Percentiles rank a stretch among this genome's conserved stretches.
Conservation (phyloP, 2,113 vertebrate genomes). For the Melanotaenia duboulayi region DNA sequence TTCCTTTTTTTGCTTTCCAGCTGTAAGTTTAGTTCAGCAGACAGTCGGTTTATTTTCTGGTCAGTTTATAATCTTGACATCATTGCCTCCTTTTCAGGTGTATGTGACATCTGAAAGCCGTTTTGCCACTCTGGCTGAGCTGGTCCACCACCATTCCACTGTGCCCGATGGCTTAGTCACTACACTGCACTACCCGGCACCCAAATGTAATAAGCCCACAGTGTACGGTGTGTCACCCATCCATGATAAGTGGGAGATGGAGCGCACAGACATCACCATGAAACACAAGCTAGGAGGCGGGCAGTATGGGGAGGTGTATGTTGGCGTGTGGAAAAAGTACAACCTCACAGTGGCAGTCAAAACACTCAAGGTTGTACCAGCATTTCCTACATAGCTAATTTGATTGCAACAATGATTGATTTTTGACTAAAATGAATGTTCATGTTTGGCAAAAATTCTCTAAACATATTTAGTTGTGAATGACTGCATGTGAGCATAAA, state of each 20-base stretch:
- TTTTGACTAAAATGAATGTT: neutral
- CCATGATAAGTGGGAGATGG: conserved; percentile 99
- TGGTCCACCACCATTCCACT: conserved; percentile 98
- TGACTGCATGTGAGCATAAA: neutral
- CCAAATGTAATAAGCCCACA: conserved; percentile 99
- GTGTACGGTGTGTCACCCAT: conserved; percentile 99
- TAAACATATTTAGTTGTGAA: neutral
- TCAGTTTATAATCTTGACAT: neutral
- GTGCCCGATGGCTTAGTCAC: conserved; percentile 98
- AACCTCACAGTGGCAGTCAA: conserved; percentile 98
- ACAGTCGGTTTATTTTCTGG: too few species aligned
- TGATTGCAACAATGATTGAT: neutral
- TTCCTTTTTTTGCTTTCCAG: neutral
- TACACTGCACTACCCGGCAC: conserved; percentile 97
- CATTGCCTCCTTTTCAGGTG: conserved; percentile 79
- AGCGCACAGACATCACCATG: conserved; percentile 99
- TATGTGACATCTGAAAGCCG: conserved; percentile 98
- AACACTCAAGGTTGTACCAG: conserved; percentile 89
- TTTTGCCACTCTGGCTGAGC: conserved; percentile 95
- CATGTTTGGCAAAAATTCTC: neutral
- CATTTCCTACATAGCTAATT: neutral
- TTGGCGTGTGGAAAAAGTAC: conserved; percentile 98
- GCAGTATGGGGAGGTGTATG: conserved; percentile 98
- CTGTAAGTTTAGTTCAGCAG: neutral
- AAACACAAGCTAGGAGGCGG: conserved; percentile 99